A percentile compares a stretch with the other conserved stretches of the same genome.
phyloP scores from a whole-genome alignment of 2,113 vertebrate genomes.

The Oryzias woworae region DNA sequence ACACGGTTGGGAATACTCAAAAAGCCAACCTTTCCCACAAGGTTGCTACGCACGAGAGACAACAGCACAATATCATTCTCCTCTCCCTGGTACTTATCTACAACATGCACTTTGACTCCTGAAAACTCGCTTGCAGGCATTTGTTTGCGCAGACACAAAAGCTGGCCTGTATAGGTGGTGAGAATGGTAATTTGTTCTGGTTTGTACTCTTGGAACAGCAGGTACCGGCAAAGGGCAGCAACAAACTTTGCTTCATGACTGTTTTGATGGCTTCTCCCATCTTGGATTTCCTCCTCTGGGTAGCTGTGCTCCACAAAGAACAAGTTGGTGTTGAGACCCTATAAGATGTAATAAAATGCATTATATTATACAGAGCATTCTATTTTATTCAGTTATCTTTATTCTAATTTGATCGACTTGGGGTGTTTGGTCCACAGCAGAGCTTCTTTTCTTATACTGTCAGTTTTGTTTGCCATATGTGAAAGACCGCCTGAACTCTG shows the following conservation, averaged over 20 bases:
- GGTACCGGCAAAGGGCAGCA: conserved; percentile 86
- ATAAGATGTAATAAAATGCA: conserved; percentile 18
- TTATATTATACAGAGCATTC: too few species aligned
- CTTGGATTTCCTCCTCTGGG: conserved; percentile 83
- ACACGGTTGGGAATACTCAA: conserved; percentile 89
- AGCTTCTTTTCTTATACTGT: too few species aligned
- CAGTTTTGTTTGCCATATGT: too few species aligned
- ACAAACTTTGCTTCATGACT: conserved; percentile 86
- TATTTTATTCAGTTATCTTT: too few species aligned
- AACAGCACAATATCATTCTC: conserved; percentile 94
- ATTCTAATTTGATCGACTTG: too few species aligned
- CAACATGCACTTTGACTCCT: conserved; percentile 90
- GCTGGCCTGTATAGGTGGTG: conserved; percentile 91
- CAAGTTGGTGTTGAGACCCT: conserved; percentile 86
- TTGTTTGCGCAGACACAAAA: conserved; percentile 84
- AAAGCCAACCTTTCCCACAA: conserved; percentile 83
- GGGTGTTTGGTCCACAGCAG: too few species aligned
- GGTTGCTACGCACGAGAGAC: conserved; percentile 92
- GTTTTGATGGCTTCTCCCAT: conserved; percentile 91
- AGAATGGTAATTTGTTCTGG: conserved; percentile 94
- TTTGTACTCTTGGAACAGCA: conserved; percentile 86
- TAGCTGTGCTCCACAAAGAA: conserved; percentile 89
- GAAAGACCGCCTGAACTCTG: too few species aligned
- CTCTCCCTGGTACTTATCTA: conserved; percentile 97
- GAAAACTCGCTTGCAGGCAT: conserved; percentile 83